Evolutionary conservation across 2,888 invertebrate species (phyloP).

Genomic region (Acleris laterana): DNA sequence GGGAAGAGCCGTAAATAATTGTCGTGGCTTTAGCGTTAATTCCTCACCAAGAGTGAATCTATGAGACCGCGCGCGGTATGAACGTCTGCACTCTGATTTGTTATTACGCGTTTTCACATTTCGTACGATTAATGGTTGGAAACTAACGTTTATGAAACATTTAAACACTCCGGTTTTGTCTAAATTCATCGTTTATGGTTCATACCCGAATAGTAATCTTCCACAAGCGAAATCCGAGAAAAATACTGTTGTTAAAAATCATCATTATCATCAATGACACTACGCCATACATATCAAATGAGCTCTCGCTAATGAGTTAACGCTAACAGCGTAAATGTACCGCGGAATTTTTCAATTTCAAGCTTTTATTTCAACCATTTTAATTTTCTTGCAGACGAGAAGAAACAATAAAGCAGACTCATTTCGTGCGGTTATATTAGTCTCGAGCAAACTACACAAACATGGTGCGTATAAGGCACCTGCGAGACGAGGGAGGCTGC

Average conservation of each 20-base stretch:
- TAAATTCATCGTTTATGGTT: too few relatives aligned
- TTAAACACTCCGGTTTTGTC: too few relatives aligned
- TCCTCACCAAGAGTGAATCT: conserved; percentile 67
- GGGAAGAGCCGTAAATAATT: conserved; percentile 74
- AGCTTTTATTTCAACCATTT: neutral
- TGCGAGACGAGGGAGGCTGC: conserved; percentile 35
- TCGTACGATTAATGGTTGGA: neutral
- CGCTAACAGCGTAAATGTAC: too few relatives aligned
- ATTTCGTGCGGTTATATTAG: conserved; percentile 1
- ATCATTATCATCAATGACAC: too few relatives aligned
- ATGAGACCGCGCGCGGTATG: conserved; percentile 55
- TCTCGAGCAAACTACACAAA: conserved; percentile 10
- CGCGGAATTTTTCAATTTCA: too few relatives aligned
- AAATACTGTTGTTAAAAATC: too few relatives aligned
- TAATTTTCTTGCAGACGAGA: neutral
- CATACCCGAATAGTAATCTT: too few relatives aligned
- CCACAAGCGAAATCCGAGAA: too few relatives aligned
- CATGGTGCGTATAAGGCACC: conserved; percentile 10
- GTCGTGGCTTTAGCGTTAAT: conserved; percentile 70
- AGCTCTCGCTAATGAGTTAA: too few relatives aligned
- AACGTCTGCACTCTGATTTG: conserved; percentile 13
- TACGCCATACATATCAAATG: too few relatives aligned
- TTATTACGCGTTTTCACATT: neutral
- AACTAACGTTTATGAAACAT: neutral
- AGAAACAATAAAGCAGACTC: conserved; percentile 1